Conservation (phyloP, 2,797 vertebrate species). For the Betta splendens region DNA sequence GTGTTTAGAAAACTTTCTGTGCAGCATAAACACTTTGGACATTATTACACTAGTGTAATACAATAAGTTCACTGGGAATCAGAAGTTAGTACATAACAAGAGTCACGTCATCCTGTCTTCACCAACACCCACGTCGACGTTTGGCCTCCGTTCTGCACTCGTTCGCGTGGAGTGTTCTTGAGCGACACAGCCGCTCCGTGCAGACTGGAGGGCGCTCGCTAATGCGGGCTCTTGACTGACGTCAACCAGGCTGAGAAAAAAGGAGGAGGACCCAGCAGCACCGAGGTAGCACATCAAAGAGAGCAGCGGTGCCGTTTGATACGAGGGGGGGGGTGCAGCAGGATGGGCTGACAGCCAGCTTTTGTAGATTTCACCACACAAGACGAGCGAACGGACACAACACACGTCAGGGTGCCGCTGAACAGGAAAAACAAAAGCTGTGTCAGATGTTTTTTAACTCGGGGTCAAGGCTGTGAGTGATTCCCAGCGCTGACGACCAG, state of each 20-base stretch:
- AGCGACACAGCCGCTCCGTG: constrained; percentile 60
- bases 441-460: constrained; percentile 45
- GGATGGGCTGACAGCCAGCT: constrained; percentile 64
- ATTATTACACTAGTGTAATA: no score
- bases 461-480: constrained; percentile 32
- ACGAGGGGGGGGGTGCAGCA: constrained; percentile 51
- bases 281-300: constrained; percentile 68
- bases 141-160: constrained; percentile 21
- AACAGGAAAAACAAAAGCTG: constrained; percentile 47
- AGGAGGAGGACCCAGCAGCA: constrained; percentile 60
- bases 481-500: neutral
- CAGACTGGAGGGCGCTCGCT: constrained; percentile 58
- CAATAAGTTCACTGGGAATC: no score
- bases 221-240: constrained; percentile 68
- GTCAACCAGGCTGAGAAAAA: constrained; percentile 65
- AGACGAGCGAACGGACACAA: constrained; percentile 53
- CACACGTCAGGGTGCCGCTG: constrained; percentile 47
- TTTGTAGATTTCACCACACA: constrained; percentile 65
- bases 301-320: constrained; percentile 42
- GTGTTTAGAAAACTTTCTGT: no score
- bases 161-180: constrained; percentile 33
- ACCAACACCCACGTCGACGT: constrained; percentile 36
- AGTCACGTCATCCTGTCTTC: neutral
- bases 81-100: neutral
- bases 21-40: no score